phyloP scores from a whole-genome alignment of 2,888 invertebrate species.

The Colostygia pectinataria region DNA sequence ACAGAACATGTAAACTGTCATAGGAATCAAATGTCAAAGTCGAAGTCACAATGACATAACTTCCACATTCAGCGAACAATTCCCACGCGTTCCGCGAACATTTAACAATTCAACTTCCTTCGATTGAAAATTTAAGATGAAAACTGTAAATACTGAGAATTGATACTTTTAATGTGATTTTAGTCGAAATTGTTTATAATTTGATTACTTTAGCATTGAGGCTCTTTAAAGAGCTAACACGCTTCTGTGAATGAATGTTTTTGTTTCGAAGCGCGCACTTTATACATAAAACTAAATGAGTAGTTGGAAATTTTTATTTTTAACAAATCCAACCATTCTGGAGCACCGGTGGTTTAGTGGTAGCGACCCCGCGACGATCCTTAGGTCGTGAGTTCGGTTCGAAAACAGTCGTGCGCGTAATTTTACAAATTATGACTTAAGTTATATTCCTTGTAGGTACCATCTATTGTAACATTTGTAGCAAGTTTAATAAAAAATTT shows the following conservation, averaged over 20 bases:
- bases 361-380: too few species aligned
- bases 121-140: constrained; percentile 28
- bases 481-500: too few species aligned
- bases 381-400: too few species aligned
- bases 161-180: constrained; percentile 20
- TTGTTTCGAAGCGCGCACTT: constrained; percentile 4
- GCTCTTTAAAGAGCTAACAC: constrained; percentile 16
- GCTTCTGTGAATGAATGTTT: constrained; percentile 21
- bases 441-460: not conserved
- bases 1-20: not conserved
- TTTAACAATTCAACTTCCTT: constrained; percentile 29
- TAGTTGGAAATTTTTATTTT: too few species aligned
- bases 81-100: constrained; percentile 31
- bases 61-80: constrained; percentile 11
- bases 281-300: not conserved
- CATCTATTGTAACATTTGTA: too few species aligned
- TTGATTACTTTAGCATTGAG: constrained; percentile 20
- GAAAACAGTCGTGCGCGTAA: too few species aligned
- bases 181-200: constrained; percentile 21
- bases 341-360: too few species aligned
- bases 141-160: constrained; percentile 34
- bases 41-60: constrained; percentile 18
- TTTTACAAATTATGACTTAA: not conserved
- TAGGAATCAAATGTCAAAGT: constrained; percentile 19
- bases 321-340: too few species aligned